Evolutionary conservation across 2,113 vertebrate genomes (phyloP).

Genomic region (Procavia capensis): DNA sequence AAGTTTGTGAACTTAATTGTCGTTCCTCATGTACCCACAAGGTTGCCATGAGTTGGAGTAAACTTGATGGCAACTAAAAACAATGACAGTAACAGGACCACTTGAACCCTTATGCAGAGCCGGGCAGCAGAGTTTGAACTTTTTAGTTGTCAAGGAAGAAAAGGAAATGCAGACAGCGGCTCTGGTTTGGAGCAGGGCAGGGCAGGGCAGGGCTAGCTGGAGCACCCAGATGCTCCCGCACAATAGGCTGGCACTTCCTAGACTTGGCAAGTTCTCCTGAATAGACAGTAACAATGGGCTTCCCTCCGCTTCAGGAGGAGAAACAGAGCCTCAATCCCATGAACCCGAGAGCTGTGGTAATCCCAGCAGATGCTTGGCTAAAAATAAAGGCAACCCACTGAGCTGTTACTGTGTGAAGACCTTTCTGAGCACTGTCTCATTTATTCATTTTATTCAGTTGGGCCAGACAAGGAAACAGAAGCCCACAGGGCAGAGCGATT

Average conservation of each 20-base stretch:
- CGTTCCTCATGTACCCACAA: too few species aligned
- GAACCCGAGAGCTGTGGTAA: background rate
- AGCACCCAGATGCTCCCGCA: background rate
- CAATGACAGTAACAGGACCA: background rate
- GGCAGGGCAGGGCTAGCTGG: background rate
- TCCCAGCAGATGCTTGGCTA: background rate
- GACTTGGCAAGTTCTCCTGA: background rate
- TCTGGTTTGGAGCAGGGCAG: too few species aligned
- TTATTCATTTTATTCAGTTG: background rate
- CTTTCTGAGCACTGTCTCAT: background rate
- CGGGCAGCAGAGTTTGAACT: background rate
- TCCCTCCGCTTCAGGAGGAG: background rate
- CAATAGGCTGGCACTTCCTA: fast-evolving
- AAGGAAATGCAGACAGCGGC: background rate
- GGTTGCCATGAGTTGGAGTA: background rate
- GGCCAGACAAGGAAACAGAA: background rate
- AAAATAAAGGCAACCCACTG: background rate
- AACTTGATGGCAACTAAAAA: background rate
- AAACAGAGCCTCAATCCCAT: background rate
- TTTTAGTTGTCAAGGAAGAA: background rate
- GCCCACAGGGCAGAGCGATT: background rate
- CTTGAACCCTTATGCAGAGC: background rate
- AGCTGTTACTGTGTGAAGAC: background rate
- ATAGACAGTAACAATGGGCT: background rate
- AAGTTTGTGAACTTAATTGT: too few species aligned